phyloP scores from a whole-genome alignment of 2,113 vertebrate genomes.

The Corvus hawaiiensis region DNA sequence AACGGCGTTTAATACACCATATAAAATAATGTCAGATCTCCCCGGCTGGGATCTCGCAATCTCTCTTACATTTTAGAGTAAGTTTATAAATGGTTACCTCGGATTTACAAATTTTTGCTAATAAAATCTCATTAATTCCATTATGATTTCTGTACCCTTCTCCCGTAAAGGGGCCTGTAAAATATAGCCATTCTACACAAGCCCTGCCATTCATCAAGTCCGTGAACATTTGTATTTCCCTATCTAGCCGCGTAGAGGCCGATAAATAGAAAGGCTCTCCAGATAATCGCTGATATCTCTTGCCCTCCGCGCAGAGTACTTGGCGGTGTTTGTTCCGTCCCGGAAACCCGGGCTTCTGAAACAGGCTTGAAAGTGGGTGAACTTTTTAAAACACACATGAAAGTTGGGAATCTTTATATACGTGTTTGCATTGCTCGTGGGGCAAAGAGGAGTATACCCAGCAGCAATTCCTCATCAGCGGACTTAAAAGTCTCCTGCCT shows the following conservation, averaged over 20 bases:
- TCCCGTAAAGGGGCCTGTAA: conserved; percentile 37
- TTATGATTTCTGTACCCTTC: conserved; percentile 33
- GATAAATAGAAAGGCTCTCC: conserved; percentile 27
- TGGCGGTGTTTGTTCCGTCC: conserved; percentile 7
- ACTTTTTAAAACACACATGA: background rate
- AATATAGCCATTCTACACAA: background rate
- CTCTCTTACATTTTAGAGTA: background rate
- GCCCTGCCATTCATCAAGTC: conserved; percentile 17
- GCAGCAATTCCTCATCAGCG: background rate
- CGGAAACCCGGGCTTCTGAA: background rate
- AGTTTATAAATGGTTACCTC: conserved; percentile 38
- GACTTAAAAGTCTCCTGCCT: conserved; percentile 17
- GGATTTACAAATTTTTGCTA: conserved; percentile 51
- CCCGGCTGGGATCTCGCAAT: background rate
- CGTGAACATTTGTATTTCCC: background rate
- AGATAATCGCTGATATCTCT: conserved; percentile 13
- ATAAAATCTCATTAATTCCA: conserved; percentile 40
- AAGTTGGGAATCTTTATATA: background rate
- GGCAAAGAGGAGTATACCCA: background rate
- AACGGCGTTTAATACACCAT: background rate
- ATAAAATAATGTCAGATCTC: conserved; percentile 48
- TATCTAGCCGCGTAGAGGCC: background rate
- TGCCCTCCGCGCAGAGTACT: background rate
- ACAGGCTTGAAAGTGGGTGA: background rate
- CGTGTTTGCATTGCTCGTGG: background rate